Evolutionary conservation across 1,140 invertebrate species (phyloP).

Genomic region (Aphelenchoides fujianensis): DNA sequence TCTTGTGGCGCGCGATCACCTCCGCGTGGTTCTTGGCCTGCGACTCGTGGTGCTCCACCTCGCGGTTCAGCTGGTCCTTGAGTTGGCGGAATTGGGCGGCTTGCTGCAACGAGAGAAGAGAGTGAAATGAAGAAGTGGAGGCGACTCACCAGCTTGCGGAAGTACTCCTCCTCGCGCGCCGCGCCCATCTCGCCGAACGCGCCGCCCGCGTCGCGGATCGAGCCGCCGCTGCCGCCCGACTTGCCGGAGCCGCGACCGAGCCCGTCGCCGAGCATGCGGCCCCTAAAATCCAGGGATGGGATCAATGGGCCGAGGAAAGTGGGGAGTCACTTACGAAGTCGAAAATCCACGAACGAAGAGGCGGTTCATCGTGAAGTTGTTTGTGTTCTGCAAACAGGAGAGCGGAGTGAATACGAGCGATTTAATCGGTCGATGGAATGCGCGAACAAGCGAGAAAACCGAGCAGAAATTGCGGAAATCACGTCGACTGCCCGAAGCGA

Average conservation of each 20-base stretch:
- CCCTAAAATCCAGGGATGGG: no score
- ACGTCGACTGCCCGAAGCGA: no score
- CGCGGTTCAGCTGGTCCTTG: conserved; percentile 33
- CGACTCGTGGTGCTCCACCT: conserved; percentile 46
- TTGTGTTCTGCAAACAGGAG: no score
- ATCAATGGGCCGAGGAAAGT: background rate
- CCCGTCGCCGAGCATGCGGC: no score
- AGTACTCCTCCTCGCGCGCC: conserved; percentile 85
- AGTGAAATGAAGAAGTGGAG: no score
- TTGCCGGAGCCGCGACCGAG: background rate
- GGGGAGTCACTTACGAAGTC: background rate
- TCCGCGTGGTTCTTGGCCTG: conserved; percentile 42
- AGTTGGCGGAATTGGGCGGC: no score
- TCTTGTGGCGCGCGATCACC: conserved; percentile 45
- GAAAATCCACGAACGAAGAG: background rate
- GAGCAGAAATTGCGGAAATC: no score
- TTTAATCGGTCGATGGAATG: no score
- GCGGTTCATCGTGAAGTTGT: background rate
- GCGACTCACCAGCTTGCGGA: conserved; percentile 70
- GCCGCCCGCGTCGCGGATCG: conserved; percentile 75
- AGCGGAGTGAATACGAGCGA: no score
- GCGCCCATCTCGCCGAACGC: conserved; percentile 85
- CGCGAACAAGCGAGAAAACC: no score
- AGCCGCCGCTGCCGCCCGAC: conserved; percentile 23
- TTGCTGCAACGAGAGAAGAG: no score